A percentile compares a stretch with the other conserved stretches of the same genome.
These are phyloP conservation scores for Chromis chromis DNA, from an alignment of 2,797 vertebrate species.

Conservation along the genomic window DNA sequence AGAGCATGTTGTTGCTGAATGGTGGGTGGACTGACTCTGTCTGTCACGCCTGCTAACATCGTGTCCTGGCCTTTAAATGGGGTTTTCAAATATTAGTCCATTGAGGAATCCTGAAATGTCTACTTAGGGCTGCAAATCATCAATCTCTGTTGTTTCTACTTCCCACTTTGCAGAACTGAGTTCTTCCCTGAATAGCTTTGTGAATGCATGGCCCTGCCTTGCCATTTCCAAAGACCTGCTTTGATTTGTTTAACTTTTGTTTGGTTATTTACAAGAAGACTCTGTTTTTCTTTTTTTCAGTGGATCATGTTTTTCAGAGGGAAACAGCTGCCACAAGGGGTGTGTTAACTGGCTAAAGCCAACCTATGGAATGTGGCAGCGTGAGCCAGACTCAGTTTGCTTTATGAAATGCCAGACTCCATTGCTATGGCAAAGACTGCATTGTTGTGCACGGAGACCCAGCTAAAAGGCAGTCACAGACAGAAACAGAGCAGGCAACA, in stretches of 20 bases:
- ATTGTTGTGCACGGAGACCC: slow-evolving; percentile 87
- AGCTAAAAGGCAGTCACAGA: slow-evolving; percentile 88
- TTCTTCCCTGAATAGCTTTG: slow-evolving; percentile 37
- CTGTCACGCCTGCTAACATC: slow-evolving; percentile 49
- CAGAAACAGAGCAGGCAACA: slow-evolving; percentile 83
- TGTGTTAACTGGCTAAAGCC: slow-evolving; percentile 36
- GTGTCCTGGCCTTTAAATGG: slow-evolving; percentile 25
- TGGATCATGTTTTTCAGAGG: slow-evolving; percentile 15
- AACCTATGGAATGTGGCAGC: slow-evolving; percentile 67
- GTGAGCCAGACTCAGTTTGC: slow-evolving; percentile 85
- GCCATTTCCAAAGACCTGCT: slow-evolving; percentile 20
- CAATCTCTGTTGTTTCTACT: slow-evolving; percentile 27
- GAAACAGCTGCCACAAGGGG: slow-evolving; percentile 28
- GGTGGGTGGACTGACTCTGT: slow-evolving; percentile 50
- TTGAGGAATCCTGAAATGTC: slow-evolving; percentile 38
- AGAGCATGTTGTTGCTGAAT: slow-evolving; percentile 45
- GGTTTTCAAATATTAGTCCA: slow-evolving; percentile 10
- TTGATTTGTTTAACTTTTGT: slow-evolving; percentile 45
- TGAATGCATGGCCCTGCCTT: slow-evolving; percentile 38
- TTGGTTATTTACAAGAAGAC: slow-evolving; percentile 30
- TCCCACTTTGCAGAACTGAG: slow-evolving; percentile 36
- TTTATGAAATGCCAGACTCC: slow-evolving; percentile 85
- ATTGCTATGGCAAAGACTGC: slow-evolving; percentile 87
- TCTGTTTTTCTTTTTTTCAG: slow-evolving; percentile 17
- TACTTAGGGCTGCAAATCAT: slow-evolving; percentile 23